Evolutionary conservation across 2,888 invertebrate genomes (phyloP), one percentile per base, ranked within the genome.

Genomic region (Lampropteryx suffumata): DNA sequence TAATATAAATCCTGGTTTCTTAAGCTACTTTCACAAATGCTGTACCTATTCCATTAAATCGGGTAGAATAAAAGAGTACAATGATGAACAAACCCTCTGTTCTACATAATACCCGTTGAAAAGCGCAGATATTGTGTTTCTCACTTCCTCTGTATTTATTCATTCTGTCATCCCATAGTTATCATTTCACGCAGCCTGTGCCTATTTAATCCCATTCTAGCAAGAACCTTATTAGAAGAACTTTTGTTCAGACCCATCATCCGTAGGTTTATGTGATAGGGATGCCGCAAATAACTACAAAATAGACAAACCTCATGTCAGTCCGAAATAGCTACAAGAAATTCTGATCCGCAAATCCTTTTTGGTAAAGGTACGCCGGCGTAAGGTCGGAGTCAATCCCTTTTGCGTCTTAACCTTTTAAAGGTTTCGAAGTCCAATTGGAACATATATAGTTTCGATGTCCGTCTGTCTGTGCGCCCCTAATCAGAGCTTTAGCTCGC

Each of bases 41-140:
- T 9, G 24, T 6, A n/a, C n/a, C n/a, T n/a, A 11, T 40, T 40
- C 30, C 12, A 40, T 29, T 12, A 13, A 40, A 6, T 33, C 24
- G 26, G 26, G n/a, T 26, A 24, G 45, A 65, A 59, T 27, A 63
- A 64, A 68, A 67, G n/a, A n/a, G n/a, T n/a, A 71, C 73, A 71
- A 71, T 44, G 61, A 36, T 46, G 29, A 58, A 62, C 59, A 59
- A 59, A 53, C 62, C 61, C 57, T 59, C 35, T 49, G 50, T 57
- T 59, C 49, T 55, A 41, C 43, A 28, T n/a, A n/a, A 59, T 52
- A 61, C 49, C 51, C 47, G 58, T 58, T 62, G 53, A 64, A 64
- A 61, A 60, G 63, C 55, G 50, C 52, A 62, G 67, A 64, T 67
- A 63, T 59, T 57, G 54, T 59, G 57, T 44, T 57, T 63, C 40